These are phyloP conservation scores for Phoenicopterus ruber DNA, from an alignment of 2,113 vertebrate species.

Conservation along the genomic window DNA sequence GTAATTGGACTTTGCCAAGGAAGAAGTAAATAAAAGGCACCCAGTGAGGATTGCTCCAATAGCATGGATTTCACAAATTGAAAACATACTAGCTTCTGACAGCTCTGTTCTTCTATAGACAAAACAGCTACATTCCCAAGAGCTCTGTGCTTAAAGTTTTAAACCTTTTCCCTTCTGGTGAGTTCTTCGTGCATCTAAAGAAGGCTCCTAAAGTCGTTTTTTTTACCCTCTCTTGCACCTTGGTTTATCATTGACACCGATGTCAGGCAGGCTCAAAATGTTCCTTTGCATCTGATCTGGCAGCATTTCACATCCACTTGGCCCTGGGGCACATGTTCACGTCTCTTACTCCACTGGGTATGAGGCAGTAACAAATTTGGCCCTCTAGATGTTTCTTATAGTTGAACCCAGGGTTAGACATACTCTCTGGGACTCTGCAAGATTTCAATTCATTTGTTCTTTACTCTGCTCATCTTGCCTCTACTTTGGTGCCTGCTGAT, in stretches of 20 bases:
- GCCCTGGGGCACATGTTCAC: not conserved
- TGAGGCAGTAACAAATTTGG: not conserved
- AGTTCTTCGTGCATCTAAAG: not conserved
- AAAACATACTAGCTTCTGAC: constrained; percentile 42
- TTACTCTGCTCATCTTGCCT: not conserved
- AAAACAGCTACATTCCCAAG: constrained; percentile 17
- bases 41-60: constrained; percentile 20
- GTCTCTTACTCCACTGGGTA: not conserved
- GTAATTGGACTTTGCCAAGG: constrained; percentile 48
- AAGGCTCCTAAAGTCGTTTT: not conserved
- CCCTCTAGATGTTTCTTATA: not conserved
- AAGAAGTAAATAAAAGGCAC: constrained; percentile 50
- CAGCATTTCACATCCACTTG: constrained; percentile 9
- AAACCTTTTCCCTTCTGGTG: not conserved
- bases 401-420: not conserved
- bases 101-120: constrained; percentile 46
- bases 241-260: constrained; percentile 5
- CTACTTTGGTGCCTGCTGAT: not conserved
- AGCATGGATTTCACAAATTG: constrained; percentile 54
- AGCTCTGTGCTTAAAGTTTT: not conserved
- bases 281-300: constrained; percentile 24
- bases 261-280: not conserved
- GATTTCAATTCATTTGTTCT: not conserved
- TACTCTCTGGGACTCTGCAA: not conserved
- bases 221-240: not conserved